These are phyloP conservation scores for Heliangelus exortis DNA, from an alignment of 2,797 vertebrate species.

Conservation along the genomic window DNA sequence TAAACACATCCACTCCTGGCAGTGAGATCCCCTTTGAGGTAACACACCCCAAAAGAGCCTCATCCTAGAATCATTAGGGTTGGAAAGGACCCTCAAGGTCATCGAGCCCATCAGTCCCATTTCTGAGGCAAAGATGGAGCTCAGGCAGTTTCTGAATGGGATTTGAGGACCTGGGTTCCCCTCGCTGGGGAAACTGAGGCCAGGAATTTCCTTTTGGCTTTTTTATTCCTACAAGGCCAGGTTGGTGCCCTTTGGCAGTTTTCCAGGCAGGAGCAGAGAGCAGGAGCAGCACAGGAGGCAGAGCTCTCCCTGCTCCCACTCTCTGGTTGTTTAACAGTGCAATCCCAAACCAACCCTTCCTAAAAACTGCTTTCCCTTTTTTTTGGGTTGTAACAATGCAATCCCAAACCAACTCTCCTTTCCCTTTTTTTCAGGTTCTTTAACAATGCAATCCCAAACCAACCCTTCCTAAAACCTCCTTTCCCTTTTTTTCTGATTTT, in stretches of 20 bases:
- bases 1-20: neutral
- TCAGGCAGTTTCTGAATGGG: neutral
- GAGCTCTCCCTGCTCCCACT: neutral
- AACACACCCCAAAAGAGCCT: neutral
- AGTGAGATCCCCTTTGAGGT: accelerated
- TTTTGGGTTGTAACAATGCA: neutral
- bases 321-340: neutral
- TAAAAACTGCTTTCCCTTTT: too few species aligned
- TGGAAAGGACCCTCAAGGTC: too few species aligned
- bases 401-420: too few species aligned
- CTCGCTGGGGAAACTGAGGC: neutral
- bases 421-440: neutral
- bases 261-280: neutral
- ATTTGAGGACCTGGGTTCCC: neutral
- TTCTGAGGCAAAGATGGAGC: neutral
- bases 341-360: neutral
- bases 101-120: neutral
- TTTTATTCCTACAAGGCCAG: neutral
- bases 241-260: neutral
- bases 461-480: neutral
- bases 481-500: neutral
- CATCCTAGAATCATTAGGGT: too few species aligned
- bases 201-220: neutral
- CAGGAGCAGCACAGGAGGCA: neutral
- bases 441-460: neutral